Evolutionary conservation across 2,888 invertebrate genomes (phyloP), one percentile per base, ranked within the genome.

Genomic region (Adineta ricciae): DNA sequence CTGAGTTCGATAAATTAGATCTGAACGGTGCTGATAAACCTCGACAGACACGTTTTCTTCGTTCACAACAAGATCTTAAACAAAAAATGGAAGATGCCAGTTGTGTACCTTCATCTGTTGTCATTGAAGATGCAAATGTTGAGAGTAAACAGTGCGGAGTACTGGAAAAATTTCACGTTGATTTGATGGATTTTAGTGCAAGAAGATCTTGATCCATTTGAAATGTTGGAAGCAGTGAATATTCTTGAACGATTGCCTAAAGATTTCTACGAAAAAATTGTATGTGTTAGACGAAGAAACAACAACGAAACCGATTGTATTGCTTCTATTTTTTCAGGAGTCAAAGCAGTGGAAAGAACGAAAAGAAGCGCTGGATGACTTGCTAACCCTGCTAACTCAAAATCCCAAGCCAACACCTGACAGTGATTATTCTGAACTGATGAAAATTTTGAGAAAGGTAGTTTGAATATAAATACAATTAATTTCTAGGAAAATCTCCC

Each of bases 341-440:
- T 95, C 95, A 0, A 97, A 96, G 90, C 97, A 96, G 89, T 99
- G 97, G 99, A 95, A 95, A 89, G 95, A 97, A 86, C 92, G 99
- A 49, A 97, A 96, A 89, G 97, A 97, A 89, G 94, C 94, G 0
- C 90, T 99, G 24, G 97, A 97, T 88, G 92, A 92, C 0, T 90
- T 97, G 21, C 95, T 96, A 87, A 93, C 93, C 87, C 91, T 96
- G 36, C 89, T 95, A 16, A 94, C 94, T 88, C 90, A 91, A 72
- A 64, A 64, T 32, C 64, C 64, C 11, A 93, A 93, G 89, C 96
- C 95, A 0, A 96, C 94, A 90, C 90, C 98, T 82, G 96, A 96
- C 89, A 97, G 96, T 0, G 97, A 98, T 89, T 98, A 96, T 90
- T 95, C 95, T 1, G 95, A 96, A 88, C 89, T 97, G 84, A 94